Evolutionary conservation across 2,888 invertebrate genomes (phyloP).

Genomic region (Byasa hedistus): DNA sequence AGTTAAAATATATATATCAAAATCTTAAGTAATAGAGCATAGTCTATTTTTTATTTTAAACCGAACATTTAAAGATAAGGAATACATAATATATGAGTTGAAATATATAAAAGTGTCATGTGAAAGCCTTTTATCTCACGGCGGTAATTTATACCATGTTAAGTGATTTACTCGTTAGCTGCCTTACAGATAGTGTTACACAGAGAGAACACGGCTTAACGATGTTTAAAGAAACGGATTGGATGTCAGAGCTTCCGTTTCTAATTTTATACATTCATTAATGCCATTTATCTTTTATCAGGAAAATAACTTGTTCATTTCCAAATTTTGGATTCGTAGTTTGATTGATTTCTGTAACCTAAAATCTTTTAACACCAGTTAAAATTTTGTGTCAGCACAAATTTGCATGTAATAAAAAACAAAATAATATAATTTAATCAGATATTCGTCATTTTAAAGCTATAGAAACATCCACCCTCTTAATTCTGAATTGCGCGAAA

Average conservation of each 20-base stretch:
- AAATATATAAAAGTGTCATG: neutral
- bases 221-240: constrained; percentile 26
- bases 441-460: neutral
- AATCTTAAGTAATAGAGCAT: no score
- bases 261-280: constrained; percentile 4
- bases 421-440: no score
- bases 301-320: neutral
- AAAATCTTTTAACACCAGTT: no score
- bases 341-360: neutral
- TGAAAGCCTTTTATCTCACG: neutral
- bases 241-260: constrained; percentile 12
- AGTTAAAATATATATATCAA: no score
- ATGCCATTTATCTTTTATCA: neutral
- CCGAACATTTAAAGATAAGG: no score
- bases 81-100: neutral
- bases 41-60: no score
- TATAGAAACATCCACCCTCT: neutral
- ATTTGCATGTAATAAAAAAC: no score
- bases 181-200: constrained; percentile 28
- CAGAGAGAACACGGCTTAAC: constrained; percentile 16
- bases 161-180: constrained; percentile 31
- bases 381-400: no score
- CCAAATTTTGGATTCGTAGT: neutral
- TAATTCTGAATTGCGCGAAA: neutral
- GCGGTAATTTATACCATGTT: constrained; percentile 31